Evolutionary conservation across 2,888 invertebrate species (phyloP).

Genomic region (Hemithea aestivaria): DNA sequence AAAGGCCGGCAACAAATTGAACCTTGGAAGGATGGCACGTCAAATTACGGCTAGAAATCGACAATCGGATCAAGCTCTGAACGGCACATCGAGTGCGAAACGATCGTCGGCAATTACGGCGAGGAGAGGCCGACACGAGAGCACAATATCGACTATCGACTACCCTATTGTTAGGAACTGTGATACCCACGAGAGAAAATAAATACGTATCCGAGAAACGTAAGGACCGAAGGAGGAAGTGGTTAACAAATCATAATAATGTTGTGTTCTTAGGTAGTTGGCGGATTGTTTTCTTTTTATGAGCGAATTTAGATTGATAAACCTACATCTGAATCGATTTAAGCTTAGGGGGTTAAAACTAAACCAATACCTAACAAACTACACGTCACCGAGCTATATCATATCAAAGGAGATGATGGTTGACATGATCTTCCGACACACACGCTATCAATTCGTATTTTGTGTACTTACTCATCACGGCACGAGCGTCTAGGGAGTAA

Average conservation of each 20-base stretch:
- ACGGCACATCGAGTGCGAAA: constrained; percentile 18
- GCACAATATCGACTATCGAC: constrained; percentile 28
- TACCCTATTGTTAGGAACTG: constrained; percentile 23
- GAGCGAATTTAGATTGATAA: too few relatives aligned
- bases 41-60: constrained; percentile 23
- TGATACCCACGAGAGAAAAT: constrained; percentile 28
- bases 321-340: too few relatives aligned
- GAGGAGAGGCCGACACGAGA: constrained; percentile 19
- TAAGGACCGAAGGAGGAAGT: constrained; percentile 24
- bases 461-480: constrained; percentile 26
- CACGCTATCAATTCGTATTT: constrained; percentile 26
- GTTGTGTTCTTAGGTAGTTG: constrained; percentile 13
- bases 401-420: constrained; percentile 16
- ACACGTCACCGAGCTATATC: too few relatives aligned
- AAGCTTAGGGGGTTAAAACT: too few relatives aligned
- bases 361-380: too few relatives aligned
- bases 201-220: constrained; percentile 27
- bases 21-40: constrained; percentile 20
- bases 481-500: constrained; percentile 37
- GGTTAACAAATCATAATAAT: constrained; percentile 26
- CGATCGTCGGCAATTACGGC: constrained; percentile 18
- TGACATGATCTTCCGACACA: constrained; percentile 10
- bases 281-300: too few relatives aligned
- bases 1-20: constrained; percentile 18
- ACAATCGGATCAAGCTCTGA: constrained; percentile 24